phyloP scores from a whole-genome alignment of 1,140 invertebrate species.

The Trichonephila clavipes region DNA sequence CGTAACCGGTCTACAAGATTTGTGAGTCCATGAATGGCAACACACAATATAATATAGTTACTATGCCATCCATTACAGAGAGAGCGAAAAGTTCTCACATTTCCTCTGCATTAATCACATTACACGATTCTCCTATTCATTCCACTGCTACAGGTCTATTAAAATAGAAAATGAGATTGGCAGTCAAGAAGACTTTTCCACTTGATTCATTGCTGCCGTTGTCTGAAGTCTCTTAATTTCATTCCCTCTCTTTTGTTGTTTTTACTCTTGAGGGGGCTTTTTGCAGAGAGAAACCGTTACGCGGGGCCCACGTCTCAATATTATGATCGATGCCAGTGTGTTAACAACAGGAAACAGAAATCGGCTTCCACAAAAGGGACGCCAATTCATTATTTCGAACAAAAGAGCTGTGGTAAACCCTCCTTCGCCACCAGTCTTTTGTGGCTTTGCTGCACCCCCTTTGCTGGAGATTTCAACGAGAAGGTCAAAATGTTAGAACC shows the following conservation, averaged over 20 bases:
- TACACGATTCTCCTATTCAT: background rate
- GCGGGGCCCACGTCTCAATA: background rate
- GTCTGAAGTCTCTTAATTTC: conserved; percentile 3
- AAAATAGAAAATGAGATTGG: conserved; percentile 7
- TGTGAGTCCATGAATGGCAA: background rate
- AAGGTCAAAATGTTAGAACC: background rate
- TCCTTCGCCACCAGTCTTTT: background rate
- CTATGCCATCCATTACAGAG: background rate
- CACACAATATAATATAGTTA: too few species aligned
- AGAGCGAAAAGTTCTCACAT: background rate
- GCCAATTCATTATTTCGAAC: conserved; percentile 17
- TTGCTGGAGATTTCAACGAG: background rate
- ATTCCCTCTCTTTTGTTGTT: conserved; percentile 6
- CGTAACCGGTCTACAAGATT: too few species aligned
- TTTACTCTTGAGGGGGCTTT: background rate
- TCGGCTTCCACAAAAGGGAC: background rate
- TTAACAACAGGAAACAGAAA: conserved; percentile 20
- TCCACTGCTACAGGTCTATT: background rate
- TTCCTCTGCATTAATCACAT: background rate
- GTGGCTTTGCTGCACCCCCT: background rate
- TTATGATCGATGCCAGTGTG: conserved; percentile 10
- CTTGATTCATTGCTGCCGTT: conserved; percentile 5
- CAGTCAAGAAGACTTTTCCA: background rate
- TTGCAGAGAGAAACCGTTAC: background rate
- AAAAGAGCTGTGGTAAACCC: background rate